These are phyloP conservation scores for Tiaroga cobitis DNA, from an alignment of 2,797 vertebrate species.

Conservation along the genomic window DNA sequence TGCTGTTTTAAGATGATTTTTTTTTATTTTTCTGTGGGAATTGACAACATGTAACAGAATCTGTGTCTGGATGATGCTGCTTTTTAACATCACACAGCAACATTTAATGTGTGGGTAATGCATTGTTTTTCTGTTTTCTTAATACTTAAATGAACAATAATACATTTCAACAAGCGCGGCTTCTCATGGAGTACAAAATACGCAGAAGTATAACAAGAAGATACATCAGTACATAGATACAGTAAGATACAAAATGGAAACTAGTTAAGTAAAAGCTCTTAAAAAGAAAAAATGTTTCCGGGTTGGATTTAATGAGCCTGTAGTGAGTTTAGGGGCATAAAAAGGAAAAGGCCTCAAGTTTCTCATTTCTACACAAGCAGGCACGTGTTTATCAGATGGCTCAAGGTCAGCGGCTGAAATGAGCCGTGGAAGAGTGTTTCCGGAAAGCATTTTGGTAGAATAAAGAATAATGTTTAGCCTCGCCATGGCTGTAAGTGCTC, in stretches of 20 bases:
- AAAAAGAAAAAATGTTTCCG: background rate
- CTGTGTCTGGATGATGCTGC: background rate
- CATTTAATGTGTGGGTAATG: background rate
- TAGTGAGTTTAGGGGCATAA: background rate
- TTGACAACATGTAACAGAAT: background rate
- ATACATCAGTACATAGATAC: background rate
- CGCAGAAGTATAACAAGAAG: background rate
- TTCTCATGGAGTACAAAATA: background rate
- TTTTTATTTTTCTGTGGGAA: background rate
- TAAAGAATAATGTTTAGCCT: constrained; percentile 12
- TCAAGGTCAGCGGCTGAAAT: constrained; percentile 11
- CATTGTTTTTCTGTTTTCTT: background rate
- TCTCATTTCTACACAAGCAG: background rate
- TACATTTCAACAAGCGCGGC: background rate
- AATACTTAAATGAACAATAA: background rate
- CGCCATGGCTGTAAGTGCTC: background rate
- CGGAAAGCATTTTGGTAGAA: background rate
- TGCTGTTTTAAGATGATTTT: background rate
- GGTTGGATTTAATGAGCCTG: background rate
- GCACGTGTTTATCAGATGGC: constrained; percentile 7
- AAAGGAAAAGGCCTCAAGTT: background rate
- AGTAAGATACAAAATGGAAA: background rate
- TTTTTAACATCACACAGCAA: background rate
- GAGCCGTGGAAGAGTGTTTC: background rate
- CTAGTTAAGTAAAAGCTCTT: background rate